A percentile compares a stretch with the other conserved stretches of the same genome.
These are phyloP conservation scores for Bungarus multicinctus DNA, from an alignment of 2,113 vertebrate species.

Conservation along the genomic window DNA sequence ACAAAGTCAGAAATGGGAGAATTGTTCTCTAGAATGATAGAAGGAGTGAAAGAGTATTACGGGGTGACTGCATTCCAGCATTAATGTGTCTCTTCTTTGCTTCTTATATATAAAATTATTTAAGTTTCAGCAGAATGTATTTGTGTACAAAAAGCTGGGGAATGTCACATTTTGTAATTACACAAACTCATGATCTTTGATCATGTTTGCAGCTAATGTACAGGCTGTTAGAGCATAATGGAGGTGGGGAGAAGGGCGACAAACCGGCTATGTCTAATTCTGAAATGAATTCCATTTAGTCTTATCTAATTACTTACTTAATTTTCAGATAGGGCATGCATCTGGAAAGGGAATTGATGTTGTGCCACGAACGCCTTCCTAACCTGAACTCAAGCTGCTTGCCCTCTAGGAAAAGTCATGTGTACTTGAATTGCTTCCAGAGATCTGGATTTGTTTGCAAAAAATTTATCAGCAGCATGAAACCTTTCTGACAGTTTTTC, in stretches of 20 bases:
- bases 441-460: not conserved
- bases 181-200: constrained; percentile 16
- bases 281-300: constrained; percentile 16
- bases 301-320: constrained; percentile 29
- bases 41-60: not conserved
- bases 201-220: constrained; percentile 27
- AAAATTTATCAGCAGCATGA: not conserved
- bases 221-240: constrained; percentile 8
- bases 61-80: not conserved
- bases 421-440: not conserved
- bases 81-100: not conserved
- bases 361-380: not conserved
- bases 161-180: constrained; percentile 31
- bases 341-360: constrained; percentile 13
- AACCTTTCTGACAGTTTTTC: constrained; percentile 1
- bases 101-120: not conserved
- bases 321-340: constrained; percentile 9
- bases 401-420: not conserved
- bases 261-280: not conserved
- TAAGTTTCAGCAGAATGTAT: constrained; percentile 4
- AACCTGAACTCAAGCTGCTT: constrained; percentile 11
- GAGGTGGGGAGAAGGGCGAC: not conserved
- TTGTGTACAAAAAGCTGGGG: constrained; percentile 16
- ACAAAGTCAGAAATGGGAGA: not conserved
- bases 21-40: not conserved